Base-by-base conservation (phyloP, 2,113 vertebrate species). In the Anhinga rufa region DNA sequence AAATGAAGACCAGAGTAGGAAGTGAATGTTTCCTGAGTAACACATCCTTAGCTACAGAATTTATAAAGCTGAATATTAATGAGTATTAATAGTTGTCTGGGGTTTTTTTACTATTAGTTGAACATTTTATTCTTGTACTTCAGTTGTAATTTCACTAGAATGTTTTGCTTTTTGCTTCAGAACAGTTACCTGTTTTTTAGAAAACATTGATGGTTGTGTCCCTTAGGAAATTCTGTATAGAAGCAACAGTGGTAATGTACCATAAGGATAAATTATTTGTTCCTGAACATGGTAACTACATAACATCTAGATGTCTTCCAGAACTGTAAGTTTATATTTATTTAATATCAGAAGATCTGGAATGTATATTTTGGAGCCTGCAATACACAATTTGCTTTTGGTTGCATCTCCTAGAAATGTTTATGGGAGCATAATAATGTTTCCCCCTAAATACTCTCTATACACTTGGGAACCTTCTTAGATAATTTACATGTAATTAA, bases 401-500 rank as follows among this genome's bases (percentile, higher is more conserved):
- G 86, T 85, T 82, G 28, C 81, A 94, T 57, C 92, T 94, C 88
- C 92, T 89, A 93, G 82, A 92, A 72, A 69, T 75, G 90, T 93
- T 90, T 60, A 83, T 88, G 77, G 61, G 81, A 95, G 70, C 87
- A 93, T 91, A 93, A 94, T 95, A 95, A 84, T 82, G 66, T 88
- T 97, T 97, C 94, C 93, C 95, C 78, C 88, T 96, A 97, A 97
- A 94, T 54, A 55, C 8, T n/a, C 12, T 36, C 31, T 77, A 36
- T 25, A 44, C 84, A 94, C 95, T 91, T 94, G 89, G 77, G 82
- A 95, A 94, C 79, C 11, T 64, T 81, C 90, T 95, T 83, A 94
- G 92, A 96, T 96, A 96, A 96, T 95, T 97, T 96, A 94, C 76
- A 95, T 22, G 26, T 94, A 97, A 94, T 88, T 94, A 95, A 97